Evolutionary conservation across 1,140 invertebrate genomes (phyloP).

Genomic region (Anastatus disparis): DNA sequence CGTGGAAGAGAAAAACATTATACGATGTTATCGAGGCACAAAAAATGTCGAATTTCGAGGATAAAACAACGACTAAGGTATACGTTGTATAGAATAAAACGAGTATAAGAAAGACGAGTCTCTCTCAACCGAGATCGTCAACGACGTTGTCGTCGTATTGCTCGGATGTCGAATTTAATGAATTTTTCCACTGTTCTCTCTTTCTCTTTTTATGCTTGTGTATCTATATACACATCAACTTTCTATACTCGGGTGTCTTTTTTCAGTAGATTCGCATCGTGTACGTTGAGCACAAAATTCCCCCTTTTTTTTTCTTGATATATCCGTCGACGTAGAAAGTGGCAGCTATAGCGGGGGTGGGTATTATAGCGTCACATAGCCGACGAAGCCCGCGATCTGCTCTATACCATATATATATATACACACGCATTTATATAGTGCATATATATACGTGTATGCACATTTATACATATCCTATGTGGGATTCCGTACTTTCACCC

Average conservation of each 20-base stretch:
- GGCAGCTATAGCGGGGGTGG: constrained; percentile 9
- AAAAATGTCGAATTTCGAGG: neutral
- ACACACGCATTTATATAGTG: neutral
- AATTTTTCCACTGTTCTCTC: constrained; percentile 26
- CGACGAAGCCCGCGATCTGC: constrained; percentile 24
- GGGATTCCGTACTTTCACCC: constrained; percentile 28
- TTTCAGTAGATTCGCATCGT: constrained; percentile 20
- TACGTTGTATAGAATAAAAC: too few relatives aligned
- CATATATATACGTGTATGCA: too few relatives aligned
- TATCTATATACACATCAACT: too few relatives aligned
- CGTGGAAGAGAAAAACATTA: neutral
- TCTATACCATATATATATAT: too few relatives aligned
- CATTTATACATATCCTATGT: neutral
- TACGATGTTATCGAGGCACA: neutral
- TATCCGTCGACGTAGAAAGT: constrained; percentile 12
- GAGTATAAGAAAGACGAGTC: constrained; percentile 26
- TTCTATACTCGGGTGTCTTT: too few relatives aligned
- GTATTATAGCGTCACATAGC: constrained; percentile 13
- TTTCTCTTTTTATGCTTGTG: too few relatives aligned
- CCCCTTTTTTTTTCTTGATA: constrained; percentile 2
- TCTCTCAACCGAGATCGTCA: neutral
- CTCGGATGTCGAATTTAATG: constrained; percentile 41
- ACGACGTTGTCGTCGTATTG: neutral
- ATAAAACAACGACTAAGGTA: neutral
- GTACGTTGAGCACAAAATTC: neutral